Base-by-base conservation (phyloP, 1,140 invertebrate species). In the Trachymyrmex cornetzi region DNA sequence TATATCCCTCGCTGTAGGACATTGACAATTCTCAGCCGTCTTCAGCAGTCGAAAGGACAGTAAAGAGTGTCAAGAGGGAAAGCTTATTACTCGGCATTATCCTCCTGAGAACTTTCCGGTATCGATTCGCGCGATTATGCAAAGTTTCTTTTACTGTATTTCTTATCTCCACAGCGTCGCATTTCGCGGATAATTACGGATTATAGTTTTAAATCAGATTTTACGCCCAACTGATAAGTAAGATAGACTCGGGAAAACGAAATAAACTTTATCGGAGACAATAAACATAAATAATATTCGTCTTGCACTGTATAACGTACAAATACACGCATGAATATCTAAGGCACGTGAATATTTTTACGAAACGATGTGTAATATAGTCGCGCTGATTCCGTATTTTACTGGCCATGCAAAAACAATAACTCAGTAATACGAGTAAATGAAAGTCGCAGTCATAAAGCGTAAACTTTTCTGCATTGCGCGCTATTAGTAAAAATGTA, bases 61-160 rank as follows among this genome's bases (percentile, higher is more conserved):
- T 0, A 7, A 48, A 59, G 5, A 30, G 14, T 22, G 2, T 61
- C 55, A 74, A 44, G 3, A n/a, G 48, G 24, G 3, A 24, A 44
- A 22, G n/a, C 9, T 75, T 75, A 75, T 74, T 84, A 50, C n/a
- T 27, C 12, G 16, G 24, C 5, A 12, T 3, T 19, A 59, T 63
- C 16, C 57, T 34, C 19, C 24, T 24, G 27, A 4, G 38, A 74
- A 34, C 55, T 61, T 71, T 61, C 24, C 16, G 16, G 34, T 59
- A 63, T 75, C 44, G 69, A 84, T 75, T 57, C 24, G 19, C 11
- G 24, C 44, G 27, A 63, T 50, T 64, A 63, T 63, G 80, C n/a
- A 61, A 50, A 84, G 61, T 48, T 74, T 44, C 14, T 74, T 34
- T 59, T 6, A 22, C 30, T 57, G 9, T 22, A 44, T 81, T 34